Evolutionary conservation across 2,113 vertebrate genomes (phyloP).

Genomic region (Climacteris rufus): DNA sequence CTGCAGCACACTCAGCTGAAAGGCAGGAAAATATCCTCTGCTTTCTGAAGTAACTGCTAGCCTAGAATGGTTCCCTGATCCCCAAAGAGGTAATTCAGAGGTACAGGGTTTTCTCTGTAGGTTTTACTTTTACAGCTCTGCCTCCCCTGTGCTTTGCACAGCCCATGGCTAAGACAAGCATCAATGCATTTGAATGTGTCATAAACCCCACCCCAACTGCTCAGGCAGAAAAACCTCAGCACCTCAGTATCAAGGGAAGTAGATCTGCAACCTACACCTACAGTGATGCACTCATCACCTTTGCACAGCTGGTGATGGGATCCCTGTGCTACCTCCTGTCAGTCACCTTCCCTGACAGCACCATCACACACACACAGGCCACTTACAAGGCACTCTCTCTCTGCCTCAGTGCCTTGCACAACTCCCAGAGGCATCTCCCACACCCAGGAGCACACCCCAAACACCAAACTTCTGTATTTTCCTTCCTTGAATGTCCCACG

Average conservation of each 20-base stretch:
- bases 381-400: rapidly evolving
- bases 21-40: neutral
- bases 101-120: neutral
- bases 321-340: neutral
- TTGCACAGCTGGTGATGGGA: neutral
- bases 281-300: neutral
- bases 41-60: neutral
- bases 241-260: neutral
- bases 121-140: neutral
- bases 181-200: neutral
- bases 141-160: neutral
- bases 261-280: no score
- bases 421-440: neutral
- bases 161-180: neutral
- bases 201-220: neutral
- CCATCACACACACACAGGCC: neutral
- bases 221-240: neutral
- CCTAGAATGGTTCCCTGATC: neutral
- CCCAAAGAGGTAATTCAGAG: neutral
- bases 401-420: neutral
- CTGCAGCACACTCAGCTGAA: rapidly evolving
- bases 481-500: neutral
- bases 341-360: neutral
- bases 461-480: neutral
- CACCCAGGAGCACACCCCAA: neutral